Percentiles rank a stretch among this genome's conserved stretches.
phyloP scores from a whole-genome alignment of 2,888 invertebrate species.

The Ypsolopha scabrella region DNA sequence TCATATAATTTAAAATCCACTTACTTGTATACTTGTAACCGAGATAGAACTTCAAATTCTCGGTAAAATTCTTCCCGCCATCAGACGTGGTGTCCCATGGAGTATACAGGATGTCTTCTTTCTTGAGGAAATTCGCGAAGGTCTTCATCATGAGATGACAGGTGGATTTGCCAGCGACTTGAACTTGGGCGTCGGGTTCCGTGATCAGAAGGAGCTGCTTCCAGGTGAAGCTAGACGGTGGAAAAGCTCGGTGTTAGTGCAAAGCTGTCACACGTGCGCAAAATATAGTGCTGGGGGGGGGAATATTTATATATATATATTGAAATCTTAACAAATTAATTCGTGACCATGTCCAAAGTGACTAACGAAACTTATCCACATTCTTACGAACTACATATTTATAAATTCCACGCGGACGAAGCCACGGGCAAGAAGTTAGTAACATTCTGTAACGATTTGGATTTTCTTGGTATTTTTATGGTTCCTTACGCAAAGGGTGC shows the following conservation, averaged over 20 bases:
- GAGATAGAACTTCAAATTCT: conserved; percentile 74
- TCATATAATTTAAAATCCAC: conserved; percentile 27
- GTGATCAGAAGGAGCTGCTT: conserved; percentile 78
- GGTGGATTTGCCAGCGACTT: conserved; percentile 76
- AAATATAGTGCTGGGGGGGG: not conserved
- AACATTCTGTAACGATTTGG: no score
- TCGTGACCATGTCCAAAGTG: no score
- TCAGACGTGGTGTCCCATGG: conserved; percentile 74
- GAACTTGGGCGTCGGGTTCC: conserved; percentile 76
- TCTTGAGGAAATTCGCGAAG: conserved; percentile 71
- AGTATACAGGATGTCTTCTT: conserved; percentile 52
- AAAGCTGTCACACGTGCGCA: conserved; percentile 36
- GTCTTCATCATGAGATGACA: conserved; percentile 83
- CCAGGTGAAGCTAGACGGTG: conserved; percentile 76
- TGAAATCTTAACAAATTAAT: no score
- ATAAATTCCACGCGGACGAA: no score
- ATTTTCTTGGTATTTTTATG: no score
- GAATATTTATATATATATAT: no score
- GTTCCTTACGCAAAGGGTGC: no score
- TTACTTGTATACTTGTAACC: conserved; percentile 80
- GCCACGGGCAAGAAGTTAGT: no score
- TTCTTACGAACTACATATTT: no score
- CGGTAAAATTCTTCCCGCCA: conserved; percentile 66
- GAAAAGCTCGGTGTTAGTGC: conserved; percentile 45
- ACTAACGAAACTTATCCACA: no score